Evolutionary conservation across 2,113 vertebrate species (phyloP).

Genomic region (Ceyx cyanopectus): DNA sequence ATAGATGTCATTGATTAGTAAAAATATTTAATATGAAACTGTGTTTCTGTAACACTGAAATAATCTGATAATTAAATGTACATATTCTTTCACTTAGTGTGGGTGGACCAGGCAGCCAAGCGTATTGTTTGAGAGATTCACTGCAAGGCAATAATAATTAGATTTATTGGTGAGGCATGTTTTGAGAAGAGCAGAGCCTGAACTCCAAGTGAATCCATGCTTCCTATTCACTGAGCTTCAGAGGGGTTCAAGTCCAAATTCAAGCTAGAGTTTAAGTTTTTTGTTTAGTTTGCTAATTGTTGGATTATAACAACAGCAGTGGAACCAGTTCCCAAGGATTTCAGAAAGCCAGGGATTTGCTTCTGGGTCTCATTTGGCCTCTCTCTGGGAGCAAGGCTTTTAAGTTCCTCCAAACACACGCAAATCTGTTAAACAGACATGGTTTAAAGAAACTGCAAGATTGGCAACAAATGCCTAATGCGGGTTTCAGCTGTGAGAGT

Average conservation of each 20-base stretch:
- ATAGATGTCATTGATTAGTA: not conserved
- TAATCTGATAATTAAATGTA: slow-evolving; percentile 65
- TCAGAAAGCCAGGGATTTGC: not conserved
- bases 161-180: slow-evolving; percentile 49
- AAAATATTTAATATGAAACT: slow-evolving; percentile 37
- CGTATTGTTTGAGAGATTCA: slow-evolving; percentile 46
- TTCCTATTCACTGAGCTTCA: not conserved
- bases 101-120: slow-evolving; percentile 52
- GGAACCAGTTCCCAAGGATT: not conserved
- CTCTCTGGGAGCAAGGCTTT: not conserved
- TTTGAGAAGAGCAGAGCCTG: slow-evolving; percentile 16
- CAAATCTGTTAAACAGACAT: not conserved
- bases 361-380: not conserved
- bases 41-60: slow-evolving; percentile 24
- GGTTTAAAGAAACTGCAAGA: not conserved
- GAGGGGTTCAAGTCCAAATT: not conserved
- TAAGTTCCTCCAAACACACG: not conserved
- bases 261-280: not conserved
- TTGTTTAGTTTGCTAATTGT: not conserved
- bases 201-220: not conserved
- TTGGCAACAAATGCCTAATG: not conserved
- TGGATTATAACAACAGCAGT: not conserved
- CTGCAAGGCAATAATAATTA: slow-evolving; percentile 60
- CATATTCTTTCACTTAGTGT: slow-evolving; percentile 40
- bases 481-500: not conserved